Evolutionary conservation across 2,888 invertebrate species (phyloP).

Genomic region (Bibio marci): DNA sequence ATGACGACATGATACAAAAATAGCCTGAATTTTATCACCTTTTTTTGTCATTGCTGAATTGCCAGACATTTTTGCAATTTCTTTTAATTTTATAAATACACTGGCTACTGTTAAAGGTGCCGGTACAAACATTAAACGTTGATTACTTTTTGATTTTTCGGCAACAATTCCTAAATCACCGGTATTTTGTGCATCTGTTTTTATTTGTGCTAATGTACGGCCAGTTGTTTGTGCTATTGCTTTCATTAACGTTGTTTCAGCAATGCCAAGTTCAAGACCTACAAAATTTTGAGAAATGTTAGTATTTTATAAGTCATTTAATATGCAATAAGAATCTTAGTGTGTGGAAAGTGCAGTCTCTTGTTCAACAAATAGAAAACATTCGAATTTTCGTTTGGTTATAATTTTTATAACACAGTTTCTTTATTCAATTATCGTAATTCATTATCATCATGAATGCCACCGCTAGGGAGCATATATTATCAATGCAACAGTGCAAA

Average conservation of each 20-base stretch:
- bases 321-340: too few relatives aligned
- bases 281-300: too few relatives aligned
- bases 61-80: constrained; percentile 76
- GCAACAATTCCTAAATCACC: constrained; percentile 90
- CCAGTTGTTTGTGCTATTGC: constrained; percentile 84
- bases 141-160: constrained; percentile 65
- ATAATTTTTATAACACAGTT: too few relatives aligned
- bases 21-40: constrained; percentile 73
- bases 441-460: too few relatives aligned
- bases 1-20: constrained; percentile 81
- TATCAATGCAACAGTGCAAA: too few relatives aligned
- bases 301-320: too few relatives aligned
- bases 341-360: too few relatives aligned
- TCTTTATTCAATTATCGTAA: too few relatives aligned
- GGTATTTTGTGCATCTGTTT: constrained; percentile 34
- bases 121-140: constrained; percentile 76
- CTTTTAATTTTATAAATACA: constrained; percentile 70
- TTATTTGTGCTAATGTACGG: constrained; percentile 66
- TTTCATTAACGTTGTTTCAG: constrained; percentile 87
- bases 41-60: constrained; percentile 63
- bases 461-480: too few relatives aligned
- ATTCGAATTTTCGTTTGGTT: too few relatives aligned
- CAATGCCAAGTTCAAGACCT: constrained; percentile 77
- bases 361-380: too few relatives aligned
- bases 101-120: constrained; percentile 52